A percentile compares a stretch with the other conserved stretches of the same genome.
These are phyloP conservation scores for Rhagonycha lutea DNA, from an alignment of 2,888 invertebrate genomes.

Conservation along the genomic window DNA sequence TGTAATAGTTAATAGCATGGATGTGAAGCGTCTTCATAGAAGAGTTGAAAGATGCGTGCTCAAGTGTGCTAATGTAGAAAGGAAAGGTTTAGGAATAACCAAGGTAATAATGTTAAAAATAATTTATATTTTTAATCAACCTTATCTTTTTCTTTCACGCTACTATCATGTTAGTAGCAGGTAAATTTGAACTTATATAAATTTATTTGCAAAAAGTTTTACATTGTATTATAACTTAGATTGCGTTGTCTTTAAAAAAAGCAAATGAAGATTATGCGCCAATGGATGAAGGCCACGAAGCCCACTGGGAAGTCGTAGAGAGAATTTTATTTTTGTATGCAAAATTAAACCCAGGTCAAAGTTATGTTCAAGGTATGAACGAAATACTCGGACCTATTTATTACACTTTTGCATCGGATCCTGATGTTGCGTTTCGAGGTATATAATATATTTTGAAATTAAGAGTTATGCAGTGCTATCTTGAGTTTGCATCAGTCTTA, in stretches of 20 bases:
- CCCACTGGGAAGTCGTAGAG: slow-evolving; percentile 98
- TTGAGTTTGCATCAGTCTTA: too few species aligned
- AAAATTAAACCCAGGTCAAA: slow-evolving; percentile 96
- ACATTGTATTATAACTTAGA: slow-evolving; percentile 51
- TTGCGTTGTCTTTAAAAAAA: slow-evolving; percentile 74
- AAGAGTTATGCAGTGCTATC: too few species aligned
- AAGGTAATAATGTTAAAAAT: slow-evolving; percentile 66
- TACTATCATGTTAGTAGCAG: slow-evolving; percentile 40
- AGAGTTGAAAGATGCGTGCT: slow-evolving; percentile 86
- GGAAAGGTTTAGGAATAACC: slow-evolving; percentile 85
- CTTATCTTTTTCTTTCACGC: slow-evolving; percentile 15
- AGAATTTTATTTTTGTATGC: slow-evolving; percentile 96
- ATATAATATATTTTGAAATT: slow-evolving; percentile 29
- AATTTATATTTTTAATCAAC: neutral
- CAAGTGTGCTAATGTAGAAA: slow-evolving; percentile 84
- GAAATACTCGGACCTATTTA: slow-evolving; percentile 99
- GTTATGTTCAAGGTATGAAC: slow-evolving; percentile 98
- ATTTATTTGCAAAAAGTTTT: neutral
- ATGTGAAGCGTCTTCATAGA: slow-evolving; percentile 82
- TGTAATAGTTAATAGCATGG: slow-evolving; percentile 78
- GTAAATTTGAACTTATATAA: slow-evolving; percentile 23
- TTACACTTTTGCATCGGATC: slow-evolving; percentile 93
- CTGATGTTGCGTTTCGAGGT: slow-evolving; percentile 80
- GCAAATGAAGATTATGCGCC: slow-evolving; percentile 82
- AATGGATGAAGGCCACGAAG: slow-evolving; percentile 88